Evolutionary conservation across 2,113 vertebrate species (phyloP).

Genomic region (Phalacrocorax aristotelis): DNA sequence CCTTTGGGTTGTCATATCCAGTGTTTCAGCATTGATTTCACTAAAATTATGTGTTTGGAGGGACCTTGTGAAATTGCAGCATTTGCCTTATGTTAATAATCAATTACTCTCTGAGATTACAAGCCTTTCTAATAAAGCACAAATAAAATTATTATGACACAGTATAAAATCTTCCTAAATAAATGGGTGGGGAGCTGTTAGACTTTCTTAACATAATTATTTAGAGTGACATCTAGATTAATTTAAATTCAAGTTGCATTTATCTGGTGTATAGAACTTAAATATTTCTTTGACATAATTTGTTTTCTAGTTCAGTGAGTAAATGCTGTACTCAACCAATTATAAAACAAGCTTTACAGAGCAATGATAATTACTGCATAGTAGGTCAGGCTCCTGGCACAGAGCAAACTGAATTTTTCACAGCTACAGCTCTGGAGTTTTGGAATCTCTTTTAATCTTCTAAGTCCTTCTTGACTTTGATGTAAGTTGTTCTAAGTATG

Average conservation of each 20-base stretch:
- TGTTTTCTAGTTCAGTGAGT: constrained; percentile 35
- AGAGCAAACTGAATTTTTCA: neutral
- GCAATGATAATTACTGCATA: neutral
- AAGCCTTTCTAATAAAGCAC: constrained; percentile 31
- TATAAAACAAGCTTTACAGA: constrained; percentile 36
- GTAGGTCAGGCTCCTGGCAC: constrained; percentile 1
- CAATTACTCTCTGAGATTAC: constrained; percentile 10
- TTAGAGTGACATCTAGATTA: neutral
- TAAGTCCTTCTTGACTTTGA: constrained; percentile 18
- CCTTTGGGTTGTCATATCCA: constrained; percentile 25
- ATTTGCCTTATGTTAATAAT: constrained; percentile 52
- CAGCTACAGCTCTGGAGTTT: neutral
- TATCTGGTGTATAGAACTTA: constrained; percentile 6
- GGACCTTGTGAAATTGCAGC: constrained; percentile 12
- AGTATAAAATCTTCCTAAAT: constrained; percentile 24
- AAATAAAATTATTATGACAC: neutral
- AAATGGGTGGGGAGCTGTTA: constrained; percentile 16
- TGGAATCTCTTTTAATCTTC: constrained; percentile 28
- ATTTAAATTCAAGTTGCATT: constrained; percentile 26
- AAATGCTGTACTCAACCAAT: constrained; percentile 3
- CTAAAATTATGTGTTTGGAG: constrained; percentile 63
- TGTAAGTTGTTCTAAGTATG: neutral
- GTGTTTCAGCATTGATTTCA: constrained; percentile 54
- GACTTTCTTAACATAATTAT: neutral
- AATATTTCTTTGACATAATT: constrained; percentile 18